Conservation (phyloP, 2,888 invertebrate genomes). For the Netelia fuscicornis region DNA sequence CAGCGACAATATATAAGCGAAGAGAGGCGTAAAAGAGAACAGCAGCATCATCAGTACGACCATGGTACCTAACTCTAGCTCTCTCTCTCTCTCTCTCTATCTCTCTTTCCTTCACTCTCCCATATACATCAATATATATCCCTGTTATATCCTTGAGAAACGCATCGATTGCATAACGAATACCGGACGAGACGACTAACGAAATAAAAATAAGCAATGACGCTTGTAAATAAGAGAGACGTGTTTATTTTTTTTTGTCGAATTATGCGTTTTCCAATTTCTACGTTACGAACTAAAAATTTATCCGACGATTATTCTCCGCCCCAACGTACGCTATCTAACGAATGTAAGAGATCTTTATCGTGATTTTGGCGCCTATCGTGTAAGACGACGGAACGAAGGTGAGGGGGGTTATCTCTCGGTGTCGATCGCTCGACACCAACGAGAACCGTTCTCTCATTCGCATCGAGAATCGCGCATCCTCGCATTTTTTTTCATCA, state of each 20-base stretch:
- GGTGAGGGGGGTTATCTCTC: conserved; percentile 47
- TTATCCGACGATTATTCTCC: no score
- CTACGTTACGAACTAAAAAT: neutral
- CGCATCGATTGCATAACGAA: conserved; percentile 49
- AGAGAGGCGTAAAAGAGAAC: conserved; percentile 30
- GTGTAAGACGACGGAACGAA: conserved; percentile 42
- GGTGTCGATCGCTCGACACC: conserved; percentile 59
- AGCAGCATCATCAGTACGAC: conserved; percentile 54
- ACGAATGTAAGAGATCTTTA: conserved; percentile 41
- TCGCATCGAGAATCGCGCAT: conserved; percentile 48
- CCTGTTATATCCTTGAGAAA: conserved; percentile 42
- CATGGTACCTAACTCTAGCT: conserved; percentile 50
- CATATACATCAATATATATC: conserved; percentile 22
- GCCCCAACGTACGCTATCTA: no score
- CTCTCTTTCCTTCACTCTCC: conserved; percentile 2
- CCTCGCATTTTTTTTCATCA: neutral
- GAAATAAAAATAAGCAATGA: neutral
- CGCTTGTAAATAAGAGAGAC: neutral
- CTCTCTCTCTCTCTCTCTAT: conserved; percentile 36
- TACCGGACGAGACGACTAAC: neutral
- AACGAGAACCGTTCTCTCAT: conserved; percentile 35
- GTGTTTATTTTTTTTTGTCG: no score
- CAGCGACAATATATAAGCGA: conserved; percentile 16
- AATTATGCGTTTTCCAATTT: neutral
- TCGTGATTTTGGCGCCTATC: conserved; percentile 58